Evolutionary conservation across 2,888 invertebrate genomes (phyloP), one percentile per base, ranked within the genome.

Genomic region (Sympetrum striolatum): DNA sequence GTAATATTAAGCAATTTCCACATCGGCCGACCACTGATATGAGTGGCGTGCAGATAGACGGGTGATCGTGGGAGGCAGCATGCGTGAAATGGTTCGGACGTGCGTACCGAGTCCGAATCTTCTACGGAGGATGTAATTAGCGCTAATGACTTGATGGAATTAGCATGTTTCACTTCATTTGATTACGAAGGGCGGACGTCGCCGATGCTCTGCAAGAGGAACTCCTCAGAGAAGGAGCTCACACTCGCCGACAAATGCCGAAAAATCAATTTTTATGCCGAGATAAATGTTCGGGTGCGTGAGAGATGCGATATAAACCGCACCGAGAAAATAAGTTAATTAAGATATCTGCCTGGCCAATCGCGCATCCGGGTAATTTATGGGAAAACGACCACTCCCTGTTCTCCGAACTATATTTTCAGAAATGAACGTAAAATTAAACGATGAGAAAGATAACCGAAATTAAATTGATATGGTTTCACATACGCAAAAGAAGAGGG

Each of bases 131-230:
- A 86, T 86, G 86, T 86, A 86, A 86, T 86, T 86, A 86, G 60
- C 86, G 86, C 86, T 86, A 86, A 86, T 86, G 86, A 86, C 86
- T 86, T 86, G 86, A 86, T 86, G 86, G 86, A 86, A 86, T 86
- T 86, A 86, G 86, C 86, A 86, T 86, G 86, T 86, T 86, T 60
- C 86, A 86, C 86, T 86, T 86, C 86, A 86, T 86, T 86, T 86
- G 86, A 86, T 86, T 86, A 86, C 82, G 58, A 58, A 82, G 82
- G n/a, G 82, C 15, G 25, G 25, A 25, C 73, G 73, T 4, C 73
- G 73, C 5, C 73, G 73, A 73, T 25, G 12, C 25, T 6, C 73
- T 73, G 64, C 64, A n/a, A 22, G 64, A 64, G n/a, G 64, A 64
- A n/a, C n/a, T n/a, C n/a, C n/a, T n/a, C n/a, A n/a, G n/a, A n/a